Base-by-base conservation (phyloP, 1,140 invertebrate genomes). In the Copidosoma floridanum region DNA sequence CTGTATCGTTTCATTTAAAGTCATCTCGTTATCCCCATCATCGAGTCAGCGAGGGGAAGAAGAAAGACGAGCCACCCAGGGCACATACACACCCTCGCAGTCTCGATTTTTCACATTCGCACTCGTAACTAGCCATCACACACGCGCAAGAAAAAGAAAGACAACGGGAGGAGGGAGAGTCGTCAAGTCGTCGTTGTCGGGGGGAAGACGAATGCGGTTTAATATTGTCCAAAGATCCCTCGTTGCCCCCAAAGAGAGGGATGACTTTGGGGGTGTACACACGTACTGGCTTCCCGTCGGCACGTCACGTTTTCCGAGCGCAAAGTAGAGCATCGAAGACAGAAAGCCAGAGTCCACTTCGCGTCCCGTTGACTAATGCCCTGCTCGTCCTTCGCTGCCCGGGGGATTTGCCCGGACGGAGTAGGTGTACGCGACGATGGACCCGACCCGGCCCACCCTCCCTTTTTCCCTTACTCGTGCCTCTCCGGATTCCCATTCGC, bases 281-380 rank as follows among this genome's bases (percentile, higher is more conserved):
- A 75, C 71, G 71, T 63, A 67, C 68, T 66, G 57, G 66, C 40
- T n/a, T 18, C n/a, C 21, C 16, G 32, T 53, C 16, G 51, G n/a
- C n/a, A n/a, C n/a, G n/a, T n/a, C n/a, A n/a, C n/a, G n/a, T n/a
- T n/a, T n/a, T n/a, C n/a, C n/a, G 37, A 52, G 48, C 40, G 66
- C 64, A 65, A 57, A 63, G 62, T 65, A 63, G 69, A 63, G 70
- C 66, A 69, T n/a, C n/a, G n/a, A n/a, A n/a, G n/a, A n/a, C n/a
- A n/a, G n/a, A n/a, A n/a, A 64, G 74, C 73, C 69, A n/a, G n/a
- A 66, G 71, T 76, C 71, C 71, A 77, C 75, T 79, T n/a, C 75
- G 69, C 75, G 72, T 77, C 74, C 69, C 69, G 70, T 77, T 80
- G 77, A 79, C 77, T 79, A 80, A 79, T 79, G 77, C 79, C 76